Percentiles rank a stretch among this genome's conserved stretches.
phyloP scores from a whole-genome alignment of 2,888 invertebrate species.

The Conistra vaccinii region DNA sequence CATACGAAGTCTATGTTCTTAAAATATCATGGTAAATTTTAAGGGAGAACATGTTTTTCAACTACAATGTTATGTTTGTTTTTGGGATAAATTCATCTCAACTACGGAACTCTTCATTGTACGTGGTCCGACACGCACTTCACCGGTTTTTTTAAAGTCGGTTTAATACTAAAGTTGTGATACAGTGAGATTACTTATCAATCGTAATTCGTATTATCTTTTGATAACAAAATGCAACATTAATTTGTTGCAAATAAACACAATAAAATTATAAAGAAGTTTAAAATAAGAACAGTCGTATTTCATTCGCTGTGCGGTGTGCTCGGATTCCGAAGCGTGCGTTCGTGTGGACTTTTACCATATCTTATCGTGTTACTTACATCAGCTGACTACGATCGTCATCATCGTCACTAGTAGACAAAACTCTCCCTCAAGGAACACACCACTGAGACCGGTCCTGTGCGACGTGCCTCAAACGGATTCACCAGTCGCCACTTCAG shows the following conservation, averaged over 20 bases:
- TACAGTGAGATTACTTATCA: conserved; percentile 11
- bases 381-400: background rate
- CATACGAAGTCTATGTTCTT: too few relatives aligned
- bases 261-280: background rate
- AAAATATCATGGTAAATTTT: too few relatives aligned
- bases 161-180: conserved; percentile 1
- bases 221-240: conserved; percentile 11
- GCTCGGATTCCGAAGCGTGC: background rate
- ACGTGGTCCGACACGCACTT: too few relatives aligned
- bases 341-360: background rate
- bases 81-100: too few relatives aligned
- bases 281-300: background rate
- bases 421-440: background rate
- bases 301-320: background rate
- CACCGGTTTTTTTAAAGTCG: background rate
- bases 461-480: background rate
- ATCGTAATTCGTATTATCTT: conserved; percentile 3
- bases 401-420: too few relatives aligned
- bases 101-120: too few relatives aligned
- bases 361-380: background rate
- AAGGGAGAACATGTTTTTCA: too few relatives aligned
- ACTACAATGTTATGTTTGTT: too few relatives aligned
- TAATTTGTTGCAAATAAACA: background rate
- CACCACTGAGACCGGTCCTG: background rate
- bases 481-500: background rate